Conservation (phyloP, 2,113 vertebrate species). For the Glaucomys volans region DNA sequence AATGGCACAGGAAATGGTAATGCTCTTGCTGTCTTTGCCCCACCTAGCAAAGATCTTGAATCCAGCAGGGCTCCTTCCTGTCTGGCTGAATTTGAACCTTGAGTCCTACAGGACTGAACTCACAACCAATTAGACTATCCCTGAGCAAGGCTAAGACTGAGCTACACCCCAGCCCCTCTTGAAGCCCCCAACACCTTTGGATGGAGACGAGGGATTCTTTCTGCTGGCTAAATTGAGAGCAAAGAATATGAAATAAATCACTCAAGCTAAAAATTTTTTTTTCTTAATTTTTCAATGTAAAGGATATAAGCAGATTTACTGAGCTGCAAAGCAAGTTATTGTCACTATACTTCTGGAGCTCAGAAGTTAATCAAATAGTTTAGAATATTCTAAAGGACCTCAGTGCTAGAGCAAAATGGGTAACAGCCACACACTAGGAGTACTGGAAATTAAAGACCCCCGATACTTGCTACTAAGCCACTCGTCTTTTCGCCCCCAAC, state of each 20-base stretch:
- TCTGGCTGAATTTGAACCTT: background rate
- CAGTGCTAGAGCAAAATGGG: background rate
- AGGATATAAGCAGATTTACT: background rate
- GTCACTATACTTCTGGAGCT: background rate
- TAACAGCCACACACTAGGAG: background rate
- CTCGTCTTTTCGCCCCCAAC: background rate
- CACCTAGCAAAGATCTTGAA: fast-evolving
- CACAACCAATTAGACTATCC: fast-evolving
- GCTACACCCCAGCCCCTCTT: background rate
- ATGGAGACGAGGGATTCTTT: background rate
- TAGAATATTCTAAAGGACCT: background rate
- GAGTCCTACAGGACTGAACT: background rate
- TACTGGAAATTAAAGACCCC: background rate
- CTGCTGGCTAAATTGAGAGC: background rate
- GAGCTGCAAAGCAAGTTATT: background rate
- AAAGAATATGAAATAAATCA: background rate
- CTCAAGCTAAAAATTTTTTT: background rate
- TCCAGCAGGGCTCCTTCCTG: background rate
- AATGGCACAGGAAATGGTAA: too few species aligned
- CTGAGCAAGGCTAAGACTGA: background rate
- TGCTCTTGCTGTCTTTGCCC: too few species aligned
- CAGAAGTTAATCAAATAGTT: background rate
- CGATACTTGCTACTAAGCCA: fast-evolving
- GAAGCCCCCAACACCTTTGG: background rate
- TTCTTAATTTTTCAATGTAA: background rate